Percentiles rank a stretch among this genome's conserved stretches.
These are phyloP conservation scores for Aproaerema taeniolella DNA, from an alignment of 2,888 invertebrate species.

Conservation along the genomic window DNA sequence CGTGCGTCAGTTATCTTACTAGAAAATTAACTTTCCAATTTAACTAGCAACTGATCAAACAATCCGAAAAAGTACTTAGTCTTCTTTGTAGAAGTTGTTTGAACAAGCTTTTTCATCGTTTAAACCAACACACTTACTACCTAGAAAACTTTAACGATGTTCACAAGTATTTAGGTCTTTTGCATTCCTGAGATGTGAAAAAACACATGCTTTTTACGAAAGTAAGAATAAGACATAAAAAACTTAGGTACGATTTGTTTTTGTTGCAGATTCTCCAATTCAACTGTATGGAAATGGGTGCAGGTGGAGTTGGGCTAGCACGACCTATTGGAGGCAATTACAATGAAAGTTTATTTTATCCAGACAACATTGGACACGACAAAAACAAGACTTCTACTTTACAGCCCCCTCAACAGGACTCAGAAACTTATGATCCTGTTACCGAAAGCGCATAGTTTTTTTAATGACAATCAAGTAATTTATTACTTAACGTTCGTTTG, in stretches of 20 bases:
- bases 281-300: conserved; percentile 78
- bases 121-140: too few relatives aligned
- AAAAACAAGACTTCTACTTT: background rate
- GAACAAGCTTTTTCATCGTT: too few relatives aligned
- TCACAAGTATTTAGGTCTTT: background rate
- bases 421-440: conserved; percentile 8
- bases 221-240: background rate
- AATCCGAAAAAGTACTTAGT: too few relatives aligned
- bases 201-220: background rate
- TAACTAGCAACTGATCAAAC: too few relatives aligned
- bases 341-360: background rate
- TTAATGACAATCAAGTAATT: too few relatives aligned
- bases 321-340: conserved; percentile 39
- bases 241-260: conserved; percentile 1
- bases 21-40: too few relatives aligned
- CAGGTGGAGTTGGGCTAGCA: conserved; percentile 60
- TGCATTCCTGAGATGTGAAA: background rate
- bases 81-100: too few relatives aligned
- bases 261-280: conserved; percentile 72
- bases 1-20: too few relatives aligned
- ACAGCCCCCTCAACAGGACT: background rate
- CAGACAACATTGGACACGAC: too few relatives aligned
- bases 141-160: too few relatives aligned
- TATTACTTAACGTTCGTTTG: too few relatives aligned
- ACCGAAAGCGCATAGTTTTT: background rate